A percentile compares a stretch with the other conserved stretches of the same genome.
Evolutionary conservation across 2,888 invertebrate species (phyloP).

Genomic region (Thysanoteuthis rhombus): DNA sequence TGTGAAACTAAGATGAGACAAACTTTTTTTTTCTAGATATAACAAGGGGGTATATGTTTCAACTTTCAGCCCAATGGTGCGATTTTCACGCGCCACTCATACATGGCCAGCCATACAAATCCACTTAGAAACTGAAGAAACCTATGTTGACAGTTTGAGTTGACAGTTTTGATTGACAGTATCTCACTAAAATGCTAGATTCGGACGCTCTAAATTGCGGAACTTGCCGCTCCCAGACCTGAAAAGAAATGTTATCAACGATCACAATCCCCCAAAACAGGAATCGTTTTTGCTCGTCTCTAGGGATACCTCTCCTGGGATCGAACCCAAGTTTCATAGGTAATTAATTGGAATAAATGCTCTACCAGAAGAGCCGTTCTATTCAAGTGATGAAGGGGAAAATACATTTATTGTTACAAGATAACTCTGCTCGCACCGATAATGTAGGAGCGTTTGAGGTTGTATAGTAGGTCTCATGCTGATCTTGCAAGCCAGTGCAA

Average conservation of each 20-base stretch:
- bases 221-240: neutral
- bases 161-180: no score
- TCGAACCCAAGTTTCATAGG: neutral
- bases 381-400: neutral
- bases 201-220: neutral
- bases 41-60: no score
- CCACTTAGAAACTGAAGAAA: no score
- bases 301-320: neutral
- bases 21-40: no score
- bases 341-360: neutral
- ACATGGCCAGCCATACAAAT: no score
- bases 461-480: neutral
- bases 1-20: no score
- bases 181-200: neutral
- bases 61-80: no score
- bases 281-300: neutral
- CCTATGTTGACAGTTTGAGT: no score
- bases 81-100: no score
- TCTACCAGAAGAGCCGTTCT: neutral
- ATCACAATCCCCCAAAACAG: neutral
- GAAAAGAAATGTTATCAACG: neutral
- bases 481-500: no score
- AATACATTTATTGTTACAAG: neutral
- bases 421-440: neutral
- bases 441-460: neutral